Conservation (phyloP, 2,888 invertebrate species). For the Monoplex corrugatus region DNA sequence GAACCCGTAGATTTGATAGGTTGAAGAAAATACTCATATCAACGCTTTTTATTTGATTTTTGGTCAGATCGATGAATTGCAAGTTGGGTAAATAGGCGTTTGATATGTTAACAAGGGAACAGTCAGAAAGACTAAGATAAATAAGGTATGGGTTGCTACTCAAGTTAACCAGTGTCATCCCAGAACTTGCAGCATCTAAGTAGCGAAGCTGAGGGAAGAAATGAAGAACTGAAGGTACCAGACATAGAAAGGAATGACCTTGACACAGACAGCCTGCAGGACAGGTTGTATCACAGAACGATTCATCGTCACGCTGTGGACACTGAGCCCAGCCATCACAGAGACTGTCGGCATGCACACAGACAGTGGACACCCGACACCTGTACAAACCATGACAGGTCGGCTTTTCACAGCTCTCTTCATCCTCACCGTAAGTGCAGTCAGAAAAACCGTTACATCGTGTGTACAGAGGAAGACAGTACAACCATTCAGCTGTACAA, state of each 20-base stretch:
- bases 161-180: not conserved
- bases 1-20: not conserved
- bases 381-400: not conserved
- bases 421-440: constrained; percentile 9
- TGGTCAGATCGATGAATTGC: not conserved
- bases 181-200: not conserved
- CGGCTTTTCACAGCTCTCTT: not conserved
- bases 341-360: not conserved
- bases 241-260: not conserved
- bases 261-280: not conserved
- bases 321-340: constrained; percentile 26
- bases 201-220: not conserved
- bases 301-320: constrained; percentile 3
- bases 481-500: not conserved
- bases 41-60: not conserved
- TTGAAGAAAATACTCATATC: not conserved
- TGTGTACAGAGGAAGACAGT: constrained; percentile 16
- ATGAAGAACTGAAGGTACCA: not conserved
- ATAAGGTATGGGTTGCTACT: not conserved
- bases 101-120: not conserved
- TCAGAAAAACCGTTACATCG: constrained; percentile 11
- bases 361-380: not conserved
- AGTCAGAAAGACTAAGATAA: not conserved
- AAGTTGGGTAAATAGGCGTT: not conserved
- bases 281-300: not conserved